Conservation (phyloP, 2,113 vertebrate genomes). For the Asarcornis scutulata region DNA sequence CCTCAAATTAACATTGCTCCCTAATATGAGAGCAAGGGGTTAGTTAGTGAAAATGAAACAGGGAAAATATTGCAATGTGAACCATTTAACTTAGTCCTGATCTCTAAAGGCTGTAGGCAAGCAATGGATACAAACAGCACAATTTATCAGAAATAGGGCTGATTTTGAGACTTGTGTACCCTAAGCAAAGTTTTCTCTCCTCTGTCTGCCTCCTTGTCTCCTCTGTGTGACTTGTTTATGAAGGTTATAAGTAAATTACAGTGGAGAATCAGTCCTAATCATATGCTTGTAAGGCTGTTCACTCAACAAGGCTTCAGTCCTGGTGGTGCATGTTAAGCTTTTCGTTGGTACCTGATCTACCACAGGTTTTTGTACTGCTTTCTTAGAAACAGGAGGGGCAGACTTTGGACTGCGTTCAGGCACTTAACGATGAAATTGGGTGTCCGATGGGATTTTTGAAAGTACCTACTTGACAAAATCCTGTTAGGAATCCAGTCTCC, state of each 20-base stretch:
- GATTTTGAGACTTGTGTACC: background rate
- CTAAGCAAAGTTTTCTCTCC: background rate
- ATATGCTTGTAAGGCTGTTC: background rate
- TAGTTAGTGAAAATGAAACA: background rate
- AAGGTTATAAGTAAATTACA: background rate
- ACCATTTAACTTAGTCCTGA: background rate
- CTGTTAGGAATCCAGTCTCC: background rate
- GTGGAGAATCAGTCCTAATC: background rate
- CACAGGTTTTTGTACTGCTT: background rate
- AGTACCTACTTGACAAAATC: background rate
- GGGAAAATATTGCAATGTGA: background rate
- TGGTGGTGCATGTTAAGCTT: background rate
- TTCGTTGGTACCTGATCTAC: background rate
- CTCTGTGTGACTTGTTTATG: background rate
- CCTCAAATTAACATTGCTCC: background rate
- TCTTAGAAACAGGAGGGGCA: background rate
- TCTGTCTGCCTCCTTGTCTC: background rate
- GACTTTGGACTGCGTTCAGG: background rate
- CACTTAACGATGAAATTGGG: background rate
- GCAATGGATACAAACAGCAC: background rate
- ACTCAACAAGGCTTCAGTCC: background rate
- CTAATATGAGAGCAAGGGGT: background rate
- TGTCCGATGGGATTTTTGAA: background rate
- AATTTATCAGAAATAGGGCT: background rate
- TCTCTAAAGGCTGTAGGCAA: background rate